Conservation (phyloP, 2,797 vertebrate species). For the Helicolenus hilgendorfi region DNA sequence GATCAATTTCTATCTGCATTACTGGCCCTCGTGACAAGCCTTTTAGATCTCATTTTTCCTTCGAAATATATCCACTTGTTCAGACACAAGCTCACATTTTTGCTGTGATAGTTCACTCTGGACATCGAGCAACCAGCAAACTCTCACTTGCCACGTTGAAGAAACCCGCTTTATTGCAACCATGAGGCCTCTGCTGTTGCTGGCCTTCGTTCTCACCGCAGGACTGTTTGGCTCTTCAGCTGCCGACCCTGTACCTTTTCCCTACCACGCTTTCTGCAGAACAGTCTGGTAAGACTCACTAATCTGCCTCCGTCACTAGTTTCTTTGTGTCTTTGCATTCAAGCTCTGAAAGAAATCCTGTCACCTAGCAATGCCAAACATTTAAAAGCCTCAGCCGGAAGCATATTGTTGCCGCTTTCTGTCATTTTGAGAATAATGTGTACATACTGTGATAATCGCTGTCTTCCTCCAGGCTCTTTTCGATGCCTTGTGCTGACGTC, state of each 20-base stretch:
- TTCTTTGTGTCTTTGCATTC: not conserved
- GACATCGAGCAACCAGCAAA: not conserved
- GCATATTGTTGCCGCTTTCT: not conserved
- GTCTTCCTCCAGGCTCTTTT: slow-evolving; percentile 33
- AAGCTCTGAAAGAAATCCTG: not conserved
- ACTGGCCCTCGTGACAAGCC: not conserved
- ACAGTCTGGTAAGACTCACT: slow-evolving; percentile 23
- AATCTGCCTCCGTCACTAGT: not conserved
- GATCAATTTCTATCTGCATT: not conserved
- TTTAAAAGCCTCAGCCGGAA: not conserved
- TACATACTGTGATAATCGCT: not conserved
- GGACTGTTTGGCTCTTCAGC: not conserved
- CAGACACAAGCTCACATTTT: slow-evolving; percentile 4
- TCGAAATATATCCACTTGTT: not conserved
- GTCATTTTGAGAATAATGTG: slow-evolving; percentile 3
- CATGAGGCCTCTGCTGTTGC: slow-evolving; percentile 17
- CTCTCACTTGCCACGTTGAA: not conserved
- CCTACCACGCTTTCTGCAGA: slow-evolving; percentile 20
- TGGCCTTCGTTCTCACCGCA: not conserved
- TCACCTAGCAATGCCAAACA: not conserved
- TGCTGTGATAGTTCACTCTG: not conserved
- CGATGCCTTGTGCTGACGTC: slow-evolving; percentile 28
- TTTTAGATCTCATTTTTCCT: not conserved
- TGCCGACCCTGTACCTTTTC: not conserved
- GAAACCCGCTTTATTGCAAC: not conserved